Evolutionary conservation across 2,888 invertebrate genomes (phyloP).

Genomic region (Meta bourneti): DNA sequence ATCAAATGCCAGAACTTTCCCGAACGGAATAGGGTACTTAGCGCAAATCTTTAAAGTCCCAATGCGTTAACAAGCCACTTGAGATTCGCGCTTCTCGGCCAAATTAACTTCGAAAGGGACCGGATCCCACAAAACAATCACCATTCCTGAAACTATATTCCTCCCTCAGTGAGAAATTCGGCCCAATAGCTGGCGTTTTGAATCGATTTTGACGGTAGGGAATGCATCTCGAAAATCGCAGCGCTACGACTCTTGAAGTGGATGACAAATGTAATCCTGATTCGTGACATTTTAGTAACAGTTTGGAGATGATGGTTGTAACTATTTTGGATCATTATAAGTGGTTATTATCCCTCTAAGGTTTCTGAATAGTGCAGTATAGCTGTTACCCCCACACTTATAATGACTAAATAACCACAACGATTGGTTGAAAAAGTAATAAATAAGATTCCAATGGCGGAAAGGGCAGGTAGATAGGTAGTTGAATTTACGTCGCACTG

Average conservation of each 20-base stretch:
- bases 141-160: neutral
- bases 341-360: no score
- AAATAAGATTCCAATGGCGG: no score
- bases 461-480: no score
- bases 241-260: neutral
- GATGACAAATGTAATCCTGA: neutral
- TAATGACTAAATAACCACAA: no score
- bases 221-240: neutral
- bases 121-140: conserved; percentile 3
- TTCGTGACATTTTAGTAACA: neutral
- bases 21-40: neutral
- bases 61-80: conserved; percentile 47
- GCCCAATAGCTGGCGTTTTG: neutral
- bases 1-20: no score
- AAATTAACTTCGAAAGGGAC: conserved; percentile 51
- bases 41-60: conserved; percentile 13
- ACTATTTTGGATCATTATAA: no score
- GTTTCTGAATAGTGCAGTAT: no score
- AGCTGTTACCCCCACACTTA: no score
- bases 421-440: no score
- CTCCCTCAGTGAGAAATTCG: conserved; percentile 23
- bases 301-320: neutral
- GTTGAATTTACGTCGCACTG: no score
- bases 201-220: neutral
- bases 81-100: conserved; percentile 40